Evolutionary conservation across 1,140 invertebrate species (phyloP), one percentile per base, ranked within the genome.

Genomic region (Eurosta solidaginis): DNA sequence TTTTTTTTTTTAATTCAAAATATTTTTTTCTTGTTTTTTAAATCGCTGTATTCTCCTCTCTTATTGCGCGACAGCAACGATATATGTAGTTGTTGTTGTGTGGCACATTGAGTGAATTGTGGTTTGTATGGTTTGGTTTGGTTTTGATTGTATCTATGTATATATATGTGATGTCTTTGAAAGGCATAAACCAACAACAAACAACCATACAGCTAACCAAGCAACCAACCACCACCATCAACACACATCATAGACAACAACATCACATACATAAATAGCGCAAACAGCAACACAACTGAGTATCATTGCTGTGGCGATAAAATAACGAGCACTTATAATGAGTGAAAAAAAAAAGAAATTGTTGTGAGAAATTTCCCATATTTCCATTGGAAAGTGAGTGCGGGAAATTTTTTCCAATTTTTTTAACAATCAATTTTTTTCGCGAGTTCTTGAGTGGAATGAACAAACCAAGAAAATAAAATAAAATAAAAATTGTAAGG

Each of bases 121-220:
- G 84, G 84, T 85, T 85, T 85, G 84, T 85, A 17, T 84, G 84
- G 84, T 85, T 85, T 86, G 84, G 84, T 84, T 83, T 82, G 82
- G 45, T 73, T 73, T 1, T 20, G 77, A n/a, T n/a, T n/a, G n/a
- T n/a, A n/a, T n/a, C n/a, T n/a, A n/a, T 29, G 40, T 27, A 10
- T 29, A 4, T 6, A 25, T 27, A 25, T 20, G 44, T 52, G 82
- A 54, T 49, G 77, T 81, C 77, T 78, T 74, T 49, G 63, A n/a
- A 50, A 49, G 81, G 81, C 81, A 79, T 77, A 78, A 81, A 81
- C 79, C 80, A 81, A 74, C 68, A 77, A 78, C 79, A 77, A 40
- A 73, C 47, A 77, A 79, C 73, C 42, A 59, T 5, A 9, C 20
- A 50, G 22, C 74, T 47, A 52, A 22, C 74, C 44, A 74, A 47